Conservation (phyloP, 2,888 invertebrate genomes). For the Chymomyza caudatula region DNA sequence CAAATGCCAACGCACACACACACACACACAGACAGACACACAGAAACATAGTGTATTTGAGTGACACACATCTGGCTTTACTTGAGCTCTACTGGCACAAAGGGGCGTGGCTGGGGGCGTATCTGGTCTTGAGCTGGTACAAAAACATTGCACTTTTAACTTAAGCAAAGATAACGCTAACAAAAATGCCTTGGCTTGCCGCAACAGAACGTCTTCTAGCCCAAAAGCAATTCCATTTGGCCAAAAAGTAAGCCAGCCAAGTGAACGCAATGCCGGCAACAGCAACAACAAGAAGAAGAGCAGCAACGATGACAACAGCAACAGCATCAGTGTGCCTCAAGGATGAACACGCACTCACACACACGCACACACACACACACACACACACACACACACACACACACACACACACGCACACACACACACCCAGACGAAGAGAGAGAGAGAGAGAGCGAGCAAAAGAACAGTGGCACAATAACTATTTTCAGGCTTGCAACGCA, state of each 20-base stretch:
- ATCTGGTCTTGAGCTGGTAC: not conserved
- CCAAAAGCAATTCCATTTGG: slow-evolving; percentile 53
- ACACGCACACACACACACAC: not conserved
- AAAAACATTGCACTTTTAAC: slow-evolving; percentile 41
- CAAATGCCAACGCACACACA: slow-evolving; percentile 20
- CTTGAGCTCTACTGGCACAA: not conserved
- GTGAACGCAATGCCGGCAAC: slow-evolving; percentile 7
- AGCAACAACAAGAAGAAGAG: not conserved
- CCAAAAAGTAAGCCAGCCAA: not conserved
- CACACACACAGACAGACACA: too few species aligned
- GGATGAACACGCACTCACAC: not conserved
- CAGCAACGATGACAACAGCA: not conserved
- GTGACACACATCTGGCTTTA: slow-evolving; percentile 12
- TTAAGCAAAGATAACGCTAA: slow-evolving; percentile 29
- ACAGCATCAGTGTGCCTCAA: not conserved
- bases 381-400: not conserved
- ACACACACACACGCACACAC: not conserved
- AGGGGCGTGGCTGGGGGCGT: not conserved
- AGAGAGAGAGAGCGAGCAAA: not conserved
- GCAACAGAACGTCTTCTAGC: slow-evolving; percentile 27
- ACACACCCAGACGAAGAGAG: not conserved
- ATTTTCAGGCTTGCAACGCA: not conserved
- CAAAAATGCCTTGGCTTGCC: slow-evolving; percentile 30
- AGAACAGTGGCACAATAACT: not conserved
- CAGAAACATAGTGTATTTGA: slow-evolving; percentile 19